A percentile compares a stretch with the other conserved stretches of the same genome.
These are phyloP conservation scores for Antrozous pallidus DNA, from an alignment of 2,797 vertebrate species.

Conservation along the genomic window DNA sequence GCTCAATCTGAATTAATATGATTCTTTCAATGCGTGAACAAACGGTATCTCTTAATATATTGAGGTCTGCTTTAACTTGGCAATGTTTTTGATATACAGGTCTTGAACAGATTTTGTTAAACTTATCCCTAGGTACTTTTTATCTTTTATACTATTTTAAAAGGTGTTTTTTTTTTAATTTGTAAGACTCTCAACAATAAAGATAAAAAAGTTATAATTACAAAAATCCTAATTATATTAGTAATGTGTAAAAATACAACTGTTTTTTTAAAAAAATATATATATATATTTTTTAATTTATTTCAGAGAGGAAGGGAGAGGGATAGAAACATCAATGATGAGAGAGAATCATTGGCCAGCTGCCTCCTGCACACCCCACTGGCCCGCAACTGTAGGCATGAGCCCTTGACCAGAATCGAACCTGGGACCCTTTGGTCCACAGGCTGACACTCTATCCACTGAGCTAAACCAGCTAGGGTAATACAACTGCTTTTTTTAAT, in stretches of 20 bases:
- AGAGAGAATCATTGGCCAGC: too few relatives aligned
- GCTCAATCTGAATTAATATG: background rate
- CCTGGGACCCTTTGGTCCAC: too few relatives aligned
- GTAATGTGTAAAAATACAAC: background rate
- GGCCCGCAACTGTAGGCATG: too few relatives aligned
- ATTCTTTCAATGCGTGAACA: background rate
- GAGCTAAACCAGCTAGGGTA: too few relatives aligned
- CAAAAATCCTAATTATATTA: background rate
- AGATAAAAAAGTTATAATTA: too few relatives aligned
- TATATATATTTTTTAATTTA: background rate
- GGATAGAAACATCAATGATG: too few relatives aligned
- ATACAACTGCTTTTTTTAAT: too few relatives aligned
- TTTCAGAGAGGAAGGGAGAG: background rate
- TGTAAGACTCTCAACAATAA: too few relatives aligned
- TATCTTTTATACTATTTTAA: background rate
- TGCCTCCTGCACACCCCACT: too few relatives aligned
- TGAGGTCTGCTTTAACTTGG: background rate
- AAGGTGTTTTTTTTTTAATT: background rate
- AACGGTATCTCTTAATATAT: background rate
- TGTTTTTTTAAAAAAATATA: too few relatives aligned
- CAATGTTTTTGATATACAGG: background rate
- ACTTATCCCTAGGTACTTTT: background rate
- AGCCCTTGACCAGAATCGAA: too few relatives aligned
- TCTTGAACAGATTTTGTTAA: background rate
- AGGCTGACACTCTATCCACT: too few relatives aligned